Conservation (phyloP, 2,113 vertebrate species). For the Bubo scandiacus region DNA sequence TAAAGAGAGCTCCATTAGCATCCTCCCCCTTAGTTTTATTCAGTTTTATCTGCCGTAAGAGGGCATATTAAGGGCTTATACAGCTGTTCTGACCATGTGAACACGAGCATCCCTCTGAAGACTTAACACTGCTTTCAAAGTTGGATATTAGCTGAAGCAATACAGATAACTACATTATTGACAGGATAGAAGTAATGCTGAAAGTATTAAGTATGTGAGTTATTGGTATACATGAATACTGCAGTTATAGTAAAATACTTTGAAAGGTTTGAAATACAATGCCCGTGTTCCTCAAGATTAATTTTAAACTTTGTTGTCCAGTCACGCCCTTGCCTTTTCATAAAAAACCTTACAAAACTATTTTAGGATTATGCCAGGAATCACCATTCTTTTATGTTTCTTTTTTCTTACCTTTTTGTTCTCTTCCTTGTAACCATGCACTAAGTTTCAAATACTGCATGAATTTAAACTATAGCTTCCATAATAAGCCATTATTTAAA, state of each 20-base stretch:
- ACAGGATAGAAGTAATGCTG: background rate
- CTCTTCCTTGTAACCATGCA: constrained; percentile 72
- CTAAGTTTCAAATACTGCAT: constrained; percentile 77
- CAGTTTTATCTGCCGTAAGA: constrained; percentile 78
- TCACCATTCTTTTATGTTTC: constrained; percentile 35
- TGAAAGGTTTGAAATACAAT: constrained; percentile 50
- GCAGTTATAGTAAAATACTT: constrained; percentile 18
- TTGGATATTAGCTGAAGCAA: constrained; percentile 32
- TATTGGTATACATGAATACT: background rate
- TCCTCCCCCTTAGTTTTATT: constrained; percentile 84
- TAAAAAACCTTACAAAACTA: constrained; percentile 47
- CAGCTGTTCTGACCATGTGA: constrained; percentile 62
- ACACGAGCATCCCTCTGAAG: constrained; percentile 39
- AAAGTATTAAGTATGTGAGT: background rate
- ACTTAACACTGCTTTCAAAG: constrained; percentile 9
- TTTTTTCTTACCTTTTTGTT: constrained; percentile 66
- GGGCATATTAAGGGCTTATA: constrained; percentile 76
- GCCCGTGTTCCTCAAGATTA: background rate
- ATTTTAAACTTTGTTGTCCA: constrained; percentile 34
- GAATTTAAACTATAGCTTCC: constrained; percentile 82
- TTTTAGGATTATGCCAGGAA: constrained; percentile 63
- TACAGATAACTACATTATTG: background rate
- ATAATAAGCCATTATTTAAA: constrained; percentile 86
- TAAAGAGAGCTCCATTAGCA: constrained; percentile 96
- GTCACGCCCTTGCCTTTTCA: constrained; percentile 37